A percentile compares a stretch with the other conserved stretches of the same genome.
Conservation (phyloP, 2,888 invertebrate species). For the Lepas anatifera region DNA sequence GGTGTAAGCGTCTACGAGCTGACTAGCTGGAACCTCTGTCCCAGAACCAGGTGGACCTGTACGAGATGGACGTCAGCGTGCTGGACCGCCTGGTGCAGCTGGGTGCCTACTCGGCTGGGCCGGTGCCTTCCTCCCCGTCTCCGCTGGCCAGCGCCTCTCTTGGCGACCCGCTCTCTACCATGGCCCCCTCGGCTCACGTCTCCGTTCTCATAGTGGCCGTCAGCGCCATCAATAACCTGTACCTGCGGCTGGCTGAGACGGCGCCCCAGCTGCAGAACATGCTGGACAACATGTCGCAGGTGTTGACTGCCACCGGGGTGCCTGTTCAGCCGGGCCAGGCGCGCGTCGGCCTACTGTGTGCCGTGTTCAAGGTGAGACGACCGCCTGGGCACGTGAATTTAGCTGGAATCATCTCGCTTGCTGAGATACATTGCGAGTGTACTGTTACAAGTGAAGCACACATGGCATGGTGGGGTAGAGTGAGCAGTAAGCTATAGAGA, state of each 20-base stretch:
- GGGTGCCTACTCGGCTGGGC: not conserved
- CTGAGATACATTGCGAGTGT: no score
- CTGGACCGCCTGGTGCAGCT: not conserved
- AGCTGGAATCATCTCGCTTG: no score
- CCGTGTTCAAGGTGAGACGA: not conserved
- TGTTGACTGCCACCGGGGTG: not conserved
- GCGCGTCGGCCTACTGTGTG: not conserved
- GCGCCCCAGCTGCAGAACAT: not conserved
- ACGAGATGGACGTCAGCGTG: not conserved
- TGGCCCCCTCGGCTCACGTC: no score
- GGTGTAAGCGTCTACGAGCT: no score
- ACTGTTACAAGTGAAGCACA: no score
- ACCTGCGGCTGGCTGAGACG: not conserved
- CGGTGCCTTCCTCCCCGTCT: not conserved
- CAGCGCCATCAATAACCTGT: not conserved
- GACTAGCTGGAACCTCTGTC: no score
- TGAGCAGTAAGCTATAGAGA: no score
- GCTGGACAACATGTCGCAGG: not conserved
- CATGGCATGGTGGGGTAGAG: no score
- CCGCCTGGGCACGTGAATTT: no score
- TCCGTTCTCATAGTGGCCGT: not conserved
- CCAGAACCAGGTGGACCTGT: constrained; percentile 10
- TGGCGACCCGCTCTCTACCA: not conserved
- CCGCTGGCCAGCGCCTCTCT: not conserved
- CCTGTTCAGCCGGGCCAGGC: not conserved